Conservation (phyloP, 2,888 invertebrate species). For the Drosophila antonietae region DNA sequence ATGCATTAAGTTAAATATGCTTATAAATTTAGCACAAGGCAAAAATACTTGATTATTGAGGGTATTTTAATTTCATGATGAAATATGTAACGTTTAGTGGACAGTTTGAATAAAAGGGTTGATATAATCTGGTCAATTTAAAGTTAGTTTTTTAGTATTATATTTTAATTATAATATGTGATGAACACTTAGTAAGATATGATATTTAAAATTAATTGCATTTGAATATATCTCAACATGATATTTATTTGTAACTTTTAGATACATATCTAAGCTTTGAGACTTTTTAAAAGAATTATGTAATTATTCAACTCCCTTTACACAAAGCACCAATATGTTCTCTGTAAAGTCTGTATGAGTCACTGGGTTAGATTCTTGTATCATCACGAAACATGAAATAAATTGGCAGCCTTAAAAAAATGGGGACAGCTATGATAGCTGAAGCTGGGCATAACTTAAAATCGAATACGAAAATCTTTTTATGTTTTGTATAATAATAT, state of each 20-base stretch:
- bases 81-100: neutral
- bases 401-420: neutral
- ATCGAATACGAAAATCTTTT: neutral
- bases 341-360: neutral
- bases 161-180: too few species aligned
- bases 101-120: neutral
- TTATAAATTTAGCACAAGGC: constrained; percentile 24
- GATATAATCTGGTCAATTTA: too few species aligned
- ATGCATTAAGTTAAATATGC: constrained; percentile 17
- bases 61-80: neutral
- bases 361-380: neutral
- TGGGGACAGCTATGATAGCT: neutral
- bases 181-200: too few species aligned
- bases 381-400: neutral
- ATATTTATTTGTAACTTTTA: neutral
- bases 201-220: too few species aligned
- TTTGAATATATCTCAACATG: too few species aligned
- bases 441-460: neutral
- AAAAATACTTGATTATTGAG: neutral
- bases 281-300: neutral
- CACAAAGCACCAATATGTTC: neutral
- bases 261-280: neutral
- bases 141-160: too few species aligned
- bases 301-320: neutral
- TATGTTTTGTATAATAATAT: neutral